phyloP scores from a whole-genome alignment of 2,797 vertebrate genomes.

The Squalus acanthias region DNA sequence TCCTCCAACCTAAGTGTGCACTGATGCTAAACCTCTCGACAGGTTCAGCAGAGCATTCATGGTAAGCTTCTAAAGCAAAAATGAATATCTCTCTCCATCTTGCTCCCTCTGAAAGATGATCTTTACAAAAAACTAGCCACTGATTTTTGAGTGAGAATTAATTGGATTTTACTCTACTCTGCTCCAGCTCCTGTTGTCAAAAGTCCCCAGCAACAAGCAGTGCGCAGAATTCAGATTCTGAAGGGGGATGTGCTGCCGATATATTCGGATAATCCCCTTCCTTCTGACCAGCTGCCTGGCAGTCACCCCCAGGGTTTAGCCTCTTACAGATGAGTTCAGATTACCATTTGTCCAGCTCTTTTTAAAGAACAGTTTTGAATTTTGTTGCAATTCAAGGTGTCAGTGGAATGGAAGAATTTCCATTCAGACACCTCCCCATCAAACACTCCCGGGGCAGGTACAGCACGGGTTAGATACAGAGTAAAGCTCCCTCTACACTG shows the following conservation, averaged over 20 bases:
- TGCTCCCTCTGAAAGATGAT: constrained; percentile 30
- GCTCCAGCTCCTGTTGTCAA: not conserved
- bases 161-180: constrained; percentile 6
- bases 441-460: not conserved
- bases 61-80: constrained; percentile 30
- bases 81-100: constrained; percentile 29
- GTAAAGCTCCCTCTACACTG: not conserved
- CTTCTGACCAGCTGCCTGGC: not conserved
- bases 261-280: not conserved
- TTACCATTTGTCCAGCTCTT: not conserved
- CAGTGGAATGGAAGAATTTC: not conserved
- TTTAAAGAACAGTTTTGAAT: not conserved
- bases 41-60: constrained; percentile 29
- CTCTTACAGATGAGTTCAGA: not conserved
- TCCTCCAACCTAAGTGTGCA: not conserved
- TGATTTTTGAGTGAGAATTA: constrained; percentile 16
- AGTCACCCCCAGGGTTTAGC: not conserved
- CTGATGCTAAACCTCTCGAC: constrained; percentile 10
- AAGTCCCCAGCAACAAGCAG: not conserved
- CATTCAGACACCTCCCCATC: not conserved
- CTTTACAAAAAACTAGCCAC: constrained; percentile 21
- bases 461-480: not conserved
- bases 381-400: too few species aligned
- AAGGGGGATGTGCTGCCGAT: not conserved
- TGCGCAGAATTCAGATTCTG: not conserved